Percentiles rank a stretch among this genome's conserved stretches.
These are phyloP conservation scores for Cygnus atratus DNA, from an alignment of 2,113 vertebrate genomes.

Conservation along the genomic window DNA sequence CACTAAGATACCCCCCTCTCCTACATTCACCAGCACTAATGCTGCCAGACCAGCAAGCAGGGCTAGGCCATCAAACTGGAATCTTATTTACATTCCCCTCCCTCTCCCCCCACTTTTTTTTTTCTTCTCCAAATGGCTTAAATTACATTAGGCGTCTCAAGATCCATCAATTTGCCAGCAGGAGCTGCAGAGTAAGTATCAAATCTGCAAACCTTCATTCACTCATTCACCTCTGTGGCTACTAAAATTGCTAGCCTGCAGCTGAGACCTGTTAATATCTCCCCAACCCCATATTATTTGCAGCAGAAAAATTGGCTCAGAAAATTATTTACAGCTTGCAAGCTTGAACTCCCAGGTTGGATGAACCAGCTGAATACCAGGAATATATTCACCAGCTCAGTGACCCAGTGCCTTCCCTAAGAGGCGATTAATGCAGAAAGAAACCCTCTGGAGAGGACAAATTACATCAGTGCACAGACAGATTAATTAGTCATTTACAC, in stretches of 20 bases:
- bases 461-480: not conserved
- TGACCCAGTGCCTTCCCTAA: not conserved
- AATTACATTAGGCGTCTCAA: not conserved
- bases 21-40: fast-evolving
- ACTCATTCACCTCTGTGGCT: not conserved
- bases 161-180: not conserved
- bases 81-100: not conserved
- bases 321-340: not conserved
- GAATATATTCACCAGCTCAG: not conserved
- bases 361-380: not conserved
- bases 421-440: not conserved
- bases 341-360: not conserved
- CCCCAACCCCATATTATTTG: not conserved
- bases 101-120: not conserved
- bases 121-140: not conserved
- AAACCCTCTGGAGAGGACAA: not conserved
- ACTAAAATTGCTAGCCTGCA: not conserved
- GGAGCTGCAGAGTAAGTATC: not conserved
- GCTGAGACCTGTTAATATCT: not conserved
- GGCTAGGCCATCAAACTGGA: not conserved
- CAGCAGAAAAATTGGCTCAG: not conserved
- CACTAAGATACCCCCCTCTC: not conserved
- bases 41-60: not conserved
- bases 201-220: not conserved
- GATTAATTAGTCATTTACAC: slow-evolving; percentile 25